Percentiles rank a stretch among this genome's conserved stretches.
Conservation (phyloP, 2,797 vertebrate genomes). For the Bothrops alternatus region DNA sequence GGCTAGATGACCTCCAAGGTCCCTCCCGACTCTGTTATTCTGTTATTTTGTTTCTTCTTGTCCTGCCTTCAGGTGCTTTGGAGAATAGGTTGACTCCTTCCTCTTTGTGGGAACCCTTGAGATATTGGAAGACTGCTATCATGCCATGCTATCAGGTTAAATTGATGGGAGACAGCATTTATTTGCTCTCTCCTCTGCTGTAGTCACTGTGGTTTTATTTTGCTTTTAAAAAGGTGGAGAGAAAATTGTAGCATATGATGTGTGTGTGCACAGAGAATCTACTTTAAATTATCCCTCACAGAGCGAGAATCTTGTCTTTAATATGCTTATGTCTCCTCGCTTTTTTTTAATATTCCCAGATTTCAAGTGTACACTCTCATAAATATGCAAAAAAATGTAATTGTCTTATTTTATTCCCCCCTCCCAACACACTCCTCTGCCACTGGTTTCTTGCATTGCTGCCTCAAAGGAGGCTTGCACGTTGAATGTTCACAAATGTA, state of each 20-base stretch:
- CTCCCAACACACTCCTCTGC: no score
- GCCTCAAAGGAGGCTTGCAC: neutral
- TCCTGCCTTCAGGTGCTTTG: neutral
- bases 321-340: conserved; percentile 38
- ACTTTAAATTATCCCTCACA: neutral
- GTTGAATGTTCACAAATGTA: neutral
- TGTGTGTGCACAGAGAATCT: neutral
- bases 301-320: neutral
- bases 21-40: neutral
- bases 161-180: neutral
- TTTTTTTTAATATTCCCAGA: conserved; percentile 41
- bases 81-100: neutral
- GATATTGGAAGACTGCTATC: neutral
- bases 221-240: neutral
- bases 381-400: conserved; percentile 45
- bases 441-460: neutral
- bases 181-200: neutral
- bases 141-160: neutral
- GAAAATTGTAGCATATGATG: neutral
- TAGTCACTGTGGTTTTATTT: neutral
- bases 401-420: conserved; percentile 30
- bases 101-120: neutral
- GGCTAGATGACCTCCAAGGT: neutral
- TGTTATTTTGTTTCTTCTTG: neutral
- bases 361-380: conserved; percentile 36